Conservation (phyloP, 2,113 vertebrate genomes). For the Dolichotis patagonum region DNA sequence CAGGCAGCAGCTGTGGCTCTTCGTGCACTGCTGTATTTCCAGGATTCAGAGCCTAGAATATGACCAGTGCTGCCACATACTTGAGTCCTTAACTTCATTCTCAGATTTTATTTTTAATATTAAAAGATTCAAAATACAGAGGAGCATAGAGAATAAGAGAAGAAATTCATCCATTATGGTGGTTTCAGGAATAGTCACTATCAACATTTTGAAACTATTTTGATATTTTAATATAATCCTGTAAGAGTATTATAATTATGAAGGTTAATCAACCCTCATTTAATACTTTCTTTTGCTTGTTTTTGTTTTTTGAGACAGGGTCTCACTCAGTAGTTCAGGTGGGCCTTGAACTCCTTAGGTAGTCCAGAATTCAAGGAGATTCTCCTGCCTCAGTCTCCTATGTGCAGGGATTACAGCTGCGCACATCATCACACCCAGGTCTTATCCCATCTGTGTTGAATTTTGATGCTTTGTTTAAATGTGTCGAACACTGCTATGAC, state of each 20-base stretch:
- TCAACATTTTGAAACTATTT: background rate
- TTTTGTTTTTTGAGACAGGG: background rate
- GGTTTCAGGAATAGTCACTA: too few species aligned
- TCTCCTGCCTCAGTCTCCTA: too few species aligned
- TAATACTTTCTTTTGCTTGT: background rate
- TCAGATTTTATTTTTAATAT: background rate
- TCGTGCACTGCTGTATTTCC: accelerated
- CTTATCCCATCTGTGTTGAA: background rate
- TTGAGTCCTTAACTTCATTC: background rate
- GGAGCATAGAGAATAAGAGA: background rate
- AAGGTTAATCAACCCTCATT: background rate
- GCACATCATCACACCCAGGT: too few species aligned
- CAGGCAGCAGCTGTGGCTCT: too few species aligned
- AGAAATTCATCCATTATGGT: background rate
- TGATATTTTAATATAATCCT: background rate
- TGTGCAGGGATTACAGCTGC: too few species aligned
- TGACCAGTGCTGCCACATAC: background rate
- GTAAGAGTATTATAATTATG: background rate
- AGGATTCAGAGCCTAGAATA: background rate
- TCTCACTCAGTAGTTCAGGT: background rate
- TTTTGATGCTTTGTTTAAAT: constrained; percentile 10
- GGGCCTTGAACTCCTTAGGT: background rate
- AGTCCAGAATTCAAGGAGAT: too few species aligned
- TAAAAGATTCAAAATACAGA: background rate
- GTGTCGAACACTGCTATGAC: background rate